Evolutionary conservation across 2,113 vertebrate genomes (phyloP), one percentile per base, ranked within the genome.

Genomic region (Verasper variegatus): DNA sequence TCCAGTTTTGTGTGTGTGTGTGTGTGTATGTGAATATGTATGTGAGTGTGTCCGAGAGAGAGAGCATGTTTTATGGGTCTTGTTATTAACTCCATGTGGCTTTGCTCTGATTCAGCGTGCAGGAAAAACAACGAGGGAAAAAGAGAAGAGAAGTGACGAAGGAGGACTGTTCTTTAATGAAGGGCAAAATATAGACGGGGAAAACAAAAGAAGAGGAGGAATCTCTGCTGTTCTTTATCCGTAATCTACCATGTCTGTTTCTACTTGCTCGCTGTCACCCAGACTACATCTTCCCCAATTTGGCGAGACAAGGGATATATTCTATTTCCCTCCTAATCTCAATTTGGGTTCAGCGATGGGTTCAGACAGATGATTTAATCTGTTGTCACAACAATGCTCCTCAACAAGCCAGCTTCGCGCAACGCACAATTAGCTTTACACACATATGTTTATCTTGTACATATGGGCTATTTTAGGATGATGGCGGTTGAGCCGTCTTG

Each of bases 381-480:
- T 88, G 90, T 89, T 91, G 90, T 87, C 89, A 88, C 83, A 91
- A 90, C 82, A 88, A 71, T 74, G 60, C 64, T 74, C 12, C 64
- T 71, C 73, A 65, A 81, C 80, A 75, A 75, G 80, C 68, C 78
- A 63, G 78, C 66, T 54, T 74, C 2, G 14, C 78, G 71, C 85
- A 66, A 68, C 5, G 56, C 81, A 82, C 84, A 85, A 87, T 91
- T 88, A 89, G 76, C 83, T 84, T 88, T 80, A 87, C 83, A 86
- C 89, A 85, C 64, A 56, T 85, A 56, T 85, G 86, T 91, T 91
- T 90, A 73, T 89, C 81, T 90, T 86, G 83, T 80, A 78, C 88
- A 85, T 76, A 78, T 7, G 12, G 70, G 66, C 82, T 89, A 90
- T 92, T 92, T 90, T 78, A 75, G 67, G 86, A 90, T 84, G 80